These are phyloP conservation scores for Stenchaetothrips biformis DNA, from an alignment of 2,888 invertebrate genomes.

Conservation along the genomic window DNA sequence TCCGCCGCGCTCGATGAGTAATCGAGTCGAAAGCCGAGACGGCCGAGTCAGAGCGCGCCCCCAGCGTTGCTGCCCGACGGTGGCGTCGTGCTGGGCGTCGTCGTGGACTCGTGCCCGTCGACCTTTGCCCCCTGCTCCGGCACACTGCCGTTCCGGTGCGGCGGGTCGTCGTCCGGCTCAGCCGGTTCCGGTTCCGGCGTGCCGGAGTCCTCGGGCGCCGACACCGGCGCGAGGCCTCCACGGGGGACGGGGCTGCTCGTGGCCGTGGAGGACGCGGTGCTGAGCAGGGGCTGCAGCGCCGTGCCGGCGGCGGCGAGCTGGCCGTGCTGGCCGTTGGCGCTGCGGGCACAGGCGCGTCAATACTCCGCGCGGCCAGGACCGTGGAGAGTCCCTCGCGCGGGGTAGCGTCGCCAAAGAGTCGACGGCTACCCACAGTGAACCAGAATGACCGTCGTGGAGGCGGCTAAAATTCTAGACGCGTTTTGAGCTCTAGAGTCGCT, in stretches of 20 bases:
- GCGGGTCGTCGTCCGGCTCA: background rate
- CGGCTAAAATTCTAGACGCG: background rate
- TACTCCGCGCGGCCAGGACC: too few relatives aligned
- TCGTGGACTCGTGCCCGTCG: background rate
- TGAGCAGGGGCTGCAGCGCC: background rate
- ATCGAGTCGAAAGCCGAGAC: too few relatives aligned
- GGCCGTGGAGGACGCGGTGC: background rate
- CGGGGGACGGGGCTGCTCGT: slow-evolving; percentile 10
- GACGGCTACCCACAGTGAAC: background rate
- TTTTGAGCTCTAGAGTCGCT: too few relatives aligned
- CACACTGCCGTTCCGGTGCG: background rate
- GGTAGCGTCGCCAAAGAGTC: background rate
- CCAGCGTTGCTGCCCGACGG: background rate
- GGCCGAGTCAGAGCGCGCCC: background rate
- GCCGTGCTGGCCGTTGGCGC: background rate
- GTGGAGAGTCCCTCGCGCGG: background rate
- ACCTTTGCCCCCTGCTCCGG: background rate
- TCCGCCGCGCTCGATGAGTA: too few relatives aligned
- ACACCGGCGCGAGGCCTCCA: background rate
- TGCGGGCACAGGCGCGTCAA: background rate
- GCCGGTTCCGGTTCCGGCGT: background rate
- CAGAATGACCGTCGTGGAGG: background rate
- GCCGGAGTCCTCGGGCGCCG: background rate
- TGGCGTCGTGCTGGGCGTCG: background rate
- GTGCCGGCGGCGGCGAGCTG: background rate